These are phyloP conservation scores for Lasioglossum oenotherae DNA, from an alignment of 2,888 invertebrate species.

Conservation along the genomic window DNA sequence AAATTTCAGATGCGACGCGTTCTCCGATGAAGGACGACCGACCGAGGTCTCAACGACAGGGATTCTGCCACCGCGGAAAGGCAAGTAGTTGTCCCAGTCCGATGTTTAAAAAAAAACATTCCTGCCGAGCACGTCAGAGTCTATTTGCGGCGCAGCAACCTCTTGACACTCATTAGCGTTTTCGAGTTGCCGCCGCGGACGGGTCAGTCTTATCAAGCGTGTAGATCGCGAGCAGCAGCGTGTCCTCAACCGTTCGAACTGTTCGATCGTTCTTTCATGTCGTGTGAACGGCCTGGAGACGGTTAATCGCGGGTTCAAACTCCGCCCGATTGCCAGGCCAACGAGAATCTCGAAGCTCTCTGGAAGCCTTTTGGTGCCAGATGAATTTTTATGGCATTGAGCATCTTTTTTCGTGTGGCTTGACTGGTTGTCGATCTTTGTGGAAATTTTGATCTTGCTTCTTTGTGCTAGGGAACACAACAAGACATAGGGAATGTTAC, in stretches of 20 bases:
- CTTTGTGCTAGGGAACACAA: no score
- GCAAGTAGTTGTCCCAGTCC: not conserved
- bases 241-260: not conserved
- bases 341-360: not conserved
- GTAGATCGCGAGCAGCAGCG: not conserved
- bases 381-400: not conserved
- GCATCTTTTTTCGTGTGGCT: not conserved
- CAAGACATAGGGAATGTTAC: no score
- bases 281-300: not conserved
- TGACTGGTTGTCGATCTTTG: not conserved
- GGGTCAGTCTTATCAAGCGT: conserved; percentile 38
- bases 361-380: not conserved
- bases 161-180: conserved; percentile 53
- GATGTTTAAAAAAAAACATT: conserved; percentile 1
- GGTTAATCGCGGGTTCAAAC: not conserved
- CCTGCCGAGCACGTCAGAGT: conserved; percentile 45
- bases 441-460: not conserved
- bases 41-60: not conserved
- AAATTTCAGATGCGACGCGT: not conserved
- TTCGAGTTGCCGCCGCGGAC: conserved; percentile 25
- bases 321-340: not conserved
- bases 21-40: not conserved
- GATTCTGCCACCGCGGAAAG: not conserved
- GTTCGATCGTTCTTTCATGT: not conserved
- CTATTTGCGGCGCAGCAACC: conserved; percentile 59